Evolutionary conservation across 2,797 vertebrate species (phyloP).

Genomic region (Myioborus miniatus): DNA sequence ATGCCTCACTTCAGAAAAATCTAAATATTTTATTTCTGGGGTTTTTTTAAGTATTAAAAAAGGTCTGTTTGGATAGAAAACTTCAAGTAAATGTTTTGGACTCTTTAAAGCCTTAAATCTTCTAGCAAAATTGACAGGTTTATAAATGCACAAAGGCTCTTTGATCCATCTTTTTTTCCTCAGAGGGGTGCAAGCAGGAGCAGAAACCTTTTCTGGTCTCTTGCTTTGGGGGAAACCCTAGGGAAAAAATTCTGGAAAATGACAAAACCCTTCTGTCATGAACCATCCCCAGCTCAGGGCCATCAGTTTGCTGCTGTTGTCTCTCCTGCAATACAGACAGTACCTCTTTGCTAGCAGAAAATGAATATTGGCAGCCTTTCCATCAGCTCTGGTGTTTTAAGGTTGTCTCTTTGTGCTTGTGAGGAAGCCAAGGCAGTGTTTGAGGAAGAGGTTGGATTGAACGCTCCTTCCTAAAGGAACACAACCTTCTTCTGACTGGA

Average conservation of each 20-base stretch:
- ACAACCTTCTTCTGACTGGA: neutral
- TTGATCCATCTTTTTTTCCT: constrained; percentile 1
- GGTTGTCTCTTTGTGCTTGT: neutral
- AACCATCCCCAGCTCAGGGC: neutral
- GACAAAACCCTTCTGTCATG: constrained; percentile 26
- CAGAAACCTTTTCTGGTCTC: neutral
- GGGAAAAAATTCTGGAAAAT: neutral
- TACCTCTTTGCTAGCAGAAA: neutral
- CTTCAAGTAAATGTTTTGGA: constrained; percentile 26
- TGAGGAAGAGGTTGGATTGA: neutral
- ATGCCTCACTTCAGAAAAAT: constrained; percentile 21
- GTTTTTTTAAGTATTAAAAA: neutral
- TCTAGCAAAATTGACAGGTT: neutral
- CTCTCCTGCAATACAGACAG: neutral
- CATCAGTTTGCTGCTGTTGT: neutral
- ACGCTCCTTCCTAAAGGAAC: neutral
- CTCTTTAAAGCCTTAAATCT: constrained; percentile 35
- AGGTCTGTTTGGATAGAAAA: constrained; percentile 6
- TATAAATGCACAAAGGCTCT: constrained; percentile 46
- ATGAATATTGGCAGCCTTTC: neutral
- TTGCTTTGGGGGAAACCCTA: neutral
- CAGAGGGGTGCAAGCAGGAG: neutral
- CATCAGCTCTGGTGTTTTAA: neutral
- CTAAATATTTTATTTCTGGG: constrained; percentile 25
- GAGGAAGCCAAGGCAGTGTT: neutral